Evolutionary conservation across 2,888 invertebrate genomes (phyloP).

Genomic region (Trachelus tabidus): DNA sequence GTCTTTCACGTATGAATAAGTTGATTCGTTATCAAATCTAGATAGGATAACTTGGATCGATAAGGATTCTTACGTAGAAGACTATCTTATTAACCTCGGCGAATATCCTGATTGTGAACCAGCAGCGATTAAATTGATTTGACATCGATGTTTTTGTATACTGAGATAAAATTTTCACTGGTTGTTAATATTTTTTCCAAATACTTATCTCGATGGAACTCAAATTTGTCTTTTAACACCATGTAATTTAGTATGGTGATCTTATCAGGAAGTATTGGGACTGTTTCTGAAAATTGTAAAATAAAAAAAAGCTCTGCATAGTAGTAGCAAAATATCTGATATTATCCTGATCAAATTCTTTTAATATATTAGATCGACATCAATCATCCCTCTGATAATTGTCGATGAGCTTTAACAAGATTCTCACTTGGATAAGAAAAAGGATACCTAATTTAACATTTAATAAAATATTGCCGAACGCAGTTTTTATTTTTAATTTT

Average conservation of each 20-base stretch:
- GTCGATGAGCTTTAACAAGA: not conserved
- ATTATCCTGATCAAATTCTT: not conserved
- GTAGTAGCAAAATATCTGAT: conserved; percentile 23
- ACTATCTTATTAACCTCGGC: not conserved
- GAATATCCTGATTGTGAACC: not conserved
- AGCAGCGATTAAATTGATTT: not conserved
- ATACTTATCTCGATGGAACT: not conserved
- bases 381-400: not conserved
- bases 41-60: not conserved
- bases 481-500: too few species aligned
- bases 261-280: not conserved
- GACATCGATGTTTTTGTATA: not conserved
- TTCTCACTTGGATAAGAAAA: not conserved
- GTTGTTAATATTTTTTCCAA: not conserved
- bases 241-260: not conserved
- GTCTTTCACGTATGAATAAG: not conserved
- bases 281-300: not conserved
- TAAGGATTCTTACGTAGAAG: not conserved
- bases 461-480: not conserved
- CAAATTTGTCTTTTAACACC: not conserved
- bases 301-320: not conserved
- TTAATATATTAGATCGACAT: not conserved
- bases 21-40: not conserved
- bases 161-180: not conserved
- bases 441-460: not conserved